A percentile compares a stretch with the other conserved stretches of the same genome.
phyloP scores from a whole-genome alignment of 2,113 vertebrate species.

The Salvelinus alpinus region DNA sequence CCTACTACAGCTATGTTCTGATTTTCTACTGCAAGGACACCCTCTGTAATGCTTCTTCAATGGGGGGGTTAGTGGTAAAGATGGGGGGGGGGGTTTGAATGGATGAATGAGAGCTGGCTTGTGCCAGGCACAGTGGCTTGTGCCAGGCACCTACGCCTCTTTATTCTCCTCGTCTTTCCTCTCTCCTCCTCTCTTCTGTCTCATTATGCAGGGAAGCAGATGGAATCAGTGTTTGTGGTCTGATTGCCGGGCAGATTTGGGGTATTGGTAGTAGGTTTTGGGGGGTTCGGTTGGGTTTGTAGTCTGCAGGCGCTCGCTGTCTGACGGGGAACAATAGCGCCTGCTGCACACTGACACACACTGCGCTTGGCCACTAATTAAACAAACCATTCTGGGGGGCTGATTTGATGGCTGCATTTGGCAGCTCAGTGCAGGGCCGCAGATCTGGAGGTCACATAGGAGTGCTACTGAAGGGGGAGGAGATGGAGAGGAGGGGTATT shows the following conservation, averaged over 20 bases:
- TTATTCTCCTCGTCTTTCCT: constrained; percentile 16
- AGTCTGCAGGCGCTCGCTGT: constrained; percentile 23
- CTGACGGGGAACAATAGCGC: constrained; percentile 30
- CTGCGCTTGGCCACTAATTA: background rate
- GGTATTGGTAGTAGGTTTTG: background rate
- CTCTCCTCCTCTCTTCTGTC: constrained; percentile 14
- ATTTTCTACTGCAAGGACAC: background rate
- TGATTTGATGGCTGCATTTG: background rate
- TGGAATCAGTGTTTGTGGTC: constrained; percentile 55
- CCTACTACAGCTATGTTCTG: background rate
- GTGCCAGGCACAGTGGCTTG: constrained; percentile 66
- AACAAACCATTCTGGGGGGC: background rate
- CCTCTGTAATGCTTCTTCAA: too few relatives aligned
- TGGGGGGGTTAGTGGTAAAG: too few relatives aligned
- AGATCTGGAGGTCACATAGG: constrained; percentile 2
- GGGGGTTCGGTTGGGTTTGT: background rate
- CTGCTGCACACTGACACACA: constrained; percentile 31
- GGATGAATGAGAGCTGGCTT: constrained; percentile 46
- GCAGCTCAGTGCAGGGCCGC: background rate
- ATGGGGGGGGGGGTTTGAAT: constrained; percentile 41
- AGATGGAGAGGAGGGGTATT: background rate
- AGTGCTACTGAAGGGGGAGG: background rate
- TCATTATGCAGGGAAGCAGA: constrained; percentile 71
- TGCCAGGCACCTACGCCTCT: constrained; percentile 45
- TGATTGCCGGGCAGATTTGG: constrained; percentile 60